Base-by-base conservation (phyloP, 2,113 vertebrate species). In the Trinectes maculatus region DNA sequence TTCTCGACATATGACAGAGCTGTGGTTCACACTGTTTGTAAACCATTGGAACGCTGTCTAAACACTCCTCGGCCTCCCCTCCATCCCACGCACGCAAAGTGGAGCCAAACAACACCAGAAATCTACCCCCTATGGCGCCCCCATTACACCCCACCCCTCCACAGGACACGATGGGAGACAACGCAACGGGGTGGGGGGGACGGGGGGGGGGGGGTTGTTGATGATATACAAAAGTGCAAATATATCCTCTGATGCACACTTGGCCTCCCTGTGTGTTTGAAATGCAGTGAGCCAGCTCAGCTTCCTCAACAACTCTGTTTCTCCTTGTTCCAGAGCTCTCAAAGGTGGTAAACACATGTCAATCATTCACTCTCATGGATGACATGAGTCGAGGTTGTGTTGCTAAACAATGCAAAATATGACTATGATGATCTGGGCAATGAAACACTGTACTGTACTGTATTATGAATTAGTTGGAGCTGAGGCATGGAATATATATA, bases 21-120 rank as follows among this genome's bases (percentile, higher is more conserved):
- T 51, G 74, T 49, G 65, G 67, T 78, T 62, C 22, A 13, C 58
- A 85, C 75, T 93, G 87, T 93, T 93, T 92, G 90, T 92, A 93
- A 92, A 92, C 89, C 83, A 80, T 80, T 69, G 54, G 61, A 88
- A 84, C 61, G 28, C 77, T 89, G 74, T 89, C 88, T 92, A 93
- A 93, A 93, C 91, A 92, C 79, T 84, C 72, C 43, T 83, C 77
- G 24, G 83, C 75, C 68, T 85, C 86, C 71, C 72, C 54, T 80
- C 62, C 79, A 74, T 87, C 84, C 80, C 73, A 80, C 74, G 59
- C 78, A 85, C 40, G 40, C 71, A 29, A 39, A 43, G n/a, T n/a
- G 55, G 64, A 87, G 80, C 77, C 53, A 88, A 86, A 79, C 64
- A 64, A 74, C 74, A 69, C 49, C 70, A 61, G 66, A 46, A 59